Percentiles rank a stretch among this genome's conserved stretches.
Evolutionary conservation across 2,113 vertebrate genomes (phyloP).

Genomic region (Merops nubicus): DNA sequence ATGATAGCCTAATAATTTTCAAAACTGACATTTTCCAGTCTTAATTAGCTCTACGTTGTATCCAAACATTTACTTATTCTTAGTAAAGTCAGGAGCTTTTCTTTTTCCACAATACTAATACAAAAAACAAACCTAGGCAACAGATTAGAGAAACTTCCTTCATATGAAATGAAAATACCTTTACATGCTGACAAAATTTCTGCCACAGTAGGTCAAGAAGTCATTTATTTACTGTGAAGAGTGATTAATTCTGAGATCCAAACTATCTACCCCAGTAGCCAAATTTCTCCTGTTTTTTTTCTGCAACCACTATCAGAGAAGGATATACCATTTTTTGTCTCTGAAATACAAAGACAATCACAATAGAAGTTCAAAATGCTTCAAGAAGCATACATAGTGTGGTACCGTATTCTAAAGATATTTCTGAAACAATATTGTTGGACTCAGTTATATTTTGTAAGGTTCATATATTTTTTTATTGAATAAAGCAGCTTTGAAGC

Average conservation of each 20-base stretch:
- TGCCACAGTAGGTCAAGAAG: slow-evolving; percentile 32
- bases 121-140: slow-evolving; percentile 16
- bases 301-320: slow-evolving; percentile 41
- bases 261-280: slow-evolving; percentile 13
- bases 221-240: slow-evolving; percentile 9
- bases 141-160: slow-evolving; percentile 34
- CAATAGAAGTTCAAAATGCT: slow-evolving; percentile 70
- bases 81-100: not conserved
- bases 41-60: not conserved
- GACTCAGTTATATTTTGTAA: slow-evolving; percentile 77
- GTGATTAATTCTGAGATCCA: slow-evolving; percentile 11
- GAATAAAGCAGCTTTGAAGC: slow-evolving; percentile 91
- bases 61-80: not conserved
- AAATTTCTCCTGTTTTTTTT: slow-evolving; percentile 39
- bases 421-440: slow-evolving; percentile 79
- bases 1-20: not conserved
- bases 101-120: not conserved
- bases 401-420: slow-evolving; percentile 76
- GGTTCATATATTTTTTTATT: slow-evolving; percentile 77
- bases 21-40: not conserved
- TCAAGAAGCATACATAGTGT: slow-evolving; percentile 66
- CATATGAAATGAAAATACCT: slow-evolving; percentile 48
- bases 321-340: slow-evolving; percentile 26
- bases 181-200: slow-evolving; percentile 24
- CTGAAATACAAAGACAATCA: slow-evolving; percentile 59